These are phyloP conservation scores for Muscidifurax raptorellus DNA, from an alignment of 1,140 invertebrate species.

Conservation along the genomic window DNA sequence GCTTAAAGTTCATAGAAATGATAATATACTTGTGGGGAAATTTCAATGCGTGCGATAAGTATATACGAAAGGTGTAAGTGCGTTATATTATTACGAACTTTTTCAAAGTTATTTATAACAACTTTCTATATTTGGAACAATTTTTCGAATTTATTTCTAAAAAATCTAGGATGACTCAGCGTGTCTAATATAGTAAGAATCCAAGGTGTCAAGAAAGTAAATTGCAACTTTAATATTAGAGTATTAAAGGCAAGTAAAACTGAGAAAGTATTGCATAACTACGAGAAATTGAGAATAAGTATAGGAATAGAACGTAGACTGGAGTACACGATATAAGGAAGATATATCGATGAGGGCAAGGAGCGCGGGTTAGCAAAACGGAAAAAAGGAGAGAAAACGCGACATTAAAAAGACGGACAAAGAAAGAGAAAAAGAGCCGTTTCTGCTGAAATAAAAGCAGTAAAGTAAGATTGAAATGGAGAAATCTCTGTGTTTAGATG, in stretches of 20 bases:
- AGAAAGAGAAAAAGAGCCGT: not conserved
- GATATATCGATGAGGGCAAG: conserved; percentile 4
- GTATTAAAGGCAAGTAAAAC: not conserved
- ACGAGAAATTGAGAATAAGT: not conserved
- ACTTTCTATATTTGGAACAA: too few species aligned
- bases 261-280: not conserved
- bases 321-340: not conserved
- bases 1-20: too few species aligned
- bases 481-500: conserved; percentile 25
- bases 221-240: not conserved
- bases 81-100: too few species aligned
- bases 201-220: not conserved
- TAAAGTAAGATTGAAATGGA: conserved; percentile 18
- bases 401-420: not conserved
- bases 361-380: not conserved
- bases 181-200: too few species aligned
- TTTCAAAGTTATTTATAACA: too few species aligned
- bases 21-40: too few species aligned
- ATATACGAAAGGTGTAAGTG: too few species aligned
- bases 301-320: not conserved
- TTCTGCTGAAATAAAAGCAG: conserved; percentile 15
- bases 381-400: conserved; percentile 1
- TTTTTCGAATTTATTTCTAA: too few species aligned
- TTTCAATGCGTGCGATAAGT: too few species aligned
- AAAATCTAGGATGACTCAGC: too few species aligned